These are phyloP conservation scores for Aplochiton taeniatus DNA, from an alignment of 2,797 vertebrate genomes.

Conservation along the genomic window DNA sequence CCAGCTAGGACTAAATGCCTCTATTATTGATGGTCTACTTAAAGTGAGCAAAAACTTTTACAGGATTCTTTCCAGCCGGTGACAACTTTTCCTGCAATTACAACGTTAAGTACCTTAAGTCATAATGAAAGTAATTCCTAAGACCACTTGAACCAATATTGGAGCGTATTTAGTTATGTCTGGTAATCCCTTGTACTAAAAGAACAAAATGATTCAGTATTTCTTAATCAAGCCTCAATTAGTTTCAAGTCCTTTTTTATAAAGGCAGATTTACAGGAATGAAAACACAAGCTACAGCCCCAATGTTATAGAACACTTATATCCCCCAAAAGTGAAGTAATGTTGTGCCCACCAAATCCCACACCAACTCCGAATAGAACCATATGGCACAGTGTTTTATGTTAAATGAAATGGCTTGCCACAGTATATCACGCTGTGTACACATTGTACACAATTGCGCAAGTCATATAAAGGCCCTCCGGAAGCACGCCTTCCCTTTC, in stretches of 20 bases:
- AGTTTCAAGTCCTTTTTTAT: neutral
- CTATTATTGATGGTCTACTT: conserved; percentile 52
- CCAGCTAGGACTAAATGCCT: conserved; percentile 37
- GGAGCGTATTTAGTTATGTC: neutral
- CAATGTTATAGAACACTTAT: no score
- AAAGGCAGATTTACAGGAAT: no score
- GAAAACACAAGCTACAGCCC: no score
- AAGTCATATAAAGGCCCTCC: no score
- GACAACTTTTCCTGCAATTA: conserved; percentile 31
- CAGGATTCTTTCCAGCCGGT: conserved; percentile 28
- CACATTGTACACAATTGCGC: neutral
- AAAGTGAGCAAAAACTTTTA: conserved; percentile 25
- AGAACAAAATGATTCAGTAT: neutral
- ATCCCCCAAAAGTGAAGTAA: no score
- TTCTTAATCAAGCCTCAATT: neutral
- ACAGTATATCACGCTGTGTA: neutral
- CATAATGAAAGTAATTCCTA: conserved; percentile 20
- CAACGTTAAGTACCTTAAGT: conserved; percentile 26
- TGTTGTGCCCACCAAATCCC: no score
- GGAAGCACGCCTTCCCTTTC: conserved; percentile 10
- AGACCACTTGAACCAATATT: conserved; percentile 2
- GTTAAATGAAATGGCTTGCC: no score
- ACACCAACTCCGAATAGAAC: no score
- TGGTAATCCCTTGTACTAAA: conserved; percentile 15
- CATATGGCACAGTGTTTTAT: no score